phyloP scores from a whole-genome alignment of 2,888 invertebrate species.

The Gasteruption jaculator region DNA sequence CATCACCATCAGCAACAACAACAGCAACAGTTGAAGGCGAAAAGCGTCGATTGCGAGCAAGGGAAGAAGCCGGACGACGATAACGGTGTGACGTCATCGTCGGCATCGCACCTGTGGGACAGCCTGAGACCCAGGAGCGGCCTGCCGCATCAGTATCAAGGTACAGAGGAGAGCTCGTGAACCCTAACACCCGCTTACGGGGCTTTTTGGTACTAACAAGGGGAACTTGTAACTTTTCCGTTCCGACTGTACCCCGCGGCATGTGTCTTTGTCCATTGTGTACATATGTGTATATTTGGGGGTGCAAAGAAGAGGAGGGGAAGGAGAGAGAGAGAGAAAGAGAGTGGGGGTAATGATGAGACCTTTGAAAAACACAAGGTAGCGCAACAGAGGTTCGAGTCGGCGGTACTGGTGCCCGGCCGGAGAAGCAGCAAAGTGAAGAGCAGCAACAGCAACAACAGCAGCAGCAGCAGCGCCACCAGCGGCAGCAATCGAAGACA shows the following conservation, averaged over 20 bases:
- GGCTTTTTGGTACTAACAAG: too few species aligned
- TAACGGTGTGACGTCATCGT: conserved; percentile 33
- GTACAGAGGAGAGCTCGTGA: conserved; percentile 45
- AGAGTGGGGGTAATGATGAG: too few species aligned
- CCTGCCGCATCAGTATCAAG: conserved; percentile 47
- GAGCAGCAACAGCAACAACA: conserved; percentile 51
- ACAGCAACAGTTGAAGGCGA: too few species aligned
- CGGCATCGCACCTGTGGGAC: conserved; percentile 40
- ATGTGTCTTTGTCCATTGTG: too few species aligned
- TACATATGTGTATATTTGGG: too few species aligned
- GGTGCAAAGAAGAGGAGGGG: too few species aligned
- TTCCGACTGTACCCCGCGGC: too few species aligned
- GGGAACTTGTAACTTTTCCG: too few species aligned
- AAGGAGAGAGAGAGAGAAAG: too few species aligned
- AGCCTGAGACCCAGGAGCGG: conserved; percentile 42
- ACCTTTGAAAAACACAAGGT: conserved; percentile 38
- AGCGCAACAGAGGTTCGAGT: conserved; percentile 45
- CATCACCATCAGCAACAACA: too few species aligned
- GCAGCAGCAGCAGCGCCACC: conserved; percentile 56
- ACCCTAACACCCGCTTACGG: too few species aligned
- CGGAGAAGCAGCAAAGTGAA: conserved; percentile 55
- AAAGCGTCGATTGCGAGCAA: conserved; percentile 30
- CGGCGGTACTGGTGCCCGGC: conserved; percentile 36
- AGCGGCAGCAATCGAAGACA: conserved; percentile 52
- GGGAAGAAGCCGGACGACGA: conserved; percentile 29